Percentiles rank a stretch among this genome's conserved stretches.
These are phyloP conservation scores for Gila robusta DNA, from an alignment of 2,797 vertebrate genomes.

Conservation along the genomic window DNA sequence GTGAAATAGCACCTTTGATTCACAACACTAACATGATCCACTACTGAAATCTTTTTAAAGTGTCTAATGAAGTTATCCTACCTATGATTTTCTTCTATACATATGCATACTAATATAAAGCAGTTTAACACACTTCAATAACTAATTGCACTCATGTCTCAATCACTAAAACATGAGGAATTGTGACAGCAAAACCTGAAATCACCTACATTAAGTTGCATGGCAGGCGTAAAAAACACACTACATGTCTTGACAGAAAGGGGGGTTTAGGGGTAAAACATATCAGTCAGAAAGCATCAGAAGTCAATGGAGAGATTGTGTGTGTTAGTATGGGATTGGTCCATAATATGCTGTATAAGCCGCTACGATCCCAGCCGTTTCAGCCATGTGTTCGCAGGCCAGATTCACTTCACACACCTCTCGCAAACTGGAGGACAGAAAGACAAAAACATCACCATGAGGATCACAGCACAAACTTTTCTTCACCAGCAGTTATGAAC, in stretches of 20 bases:
- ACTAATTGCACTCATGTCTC: not conserved
- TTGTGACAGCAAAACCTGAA: not conserved
- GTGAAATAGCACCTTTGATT: conserved; percentile 18
- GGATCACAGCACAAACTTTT: not conserved
- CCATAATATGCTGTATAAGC: conserved; percentile 85
- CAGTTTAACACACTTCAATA: conserved; percentile 3
- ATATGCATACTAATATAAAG: not conserved
- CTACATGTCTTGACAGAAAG: not conserved
- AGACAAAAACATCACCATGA: not conserved
- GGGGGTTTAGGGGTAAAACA: not conserved
- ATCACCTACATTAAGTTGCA: not conserved
- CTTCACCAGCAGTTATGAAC: not conserved
- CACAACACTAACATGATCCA: not conserved
- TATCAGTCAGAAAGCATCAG: not conserved
- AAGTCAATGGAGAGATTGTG: not conserved
- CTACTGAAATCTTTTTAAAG: not conserved
- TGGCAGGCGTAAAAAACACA: not conserved
- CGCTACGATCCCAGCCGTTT: conserved; percentile 82
- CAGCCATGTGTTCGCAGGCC: conserved; percentile 85
- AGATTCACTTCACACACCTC: conserved; percentile 85
- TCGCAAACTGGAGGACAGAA: conserved; percentile 71
- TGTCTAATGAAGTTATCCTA: not conserved
- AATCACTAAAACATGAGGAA: not conserved
- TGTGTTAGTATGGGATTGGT: conserved; percentile 71
- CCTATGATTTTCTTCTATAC: not conserved